These are phyloP conservation scores for Australoheros facetus DNA, from an alignment of 2,797 vertebrate genomes.

Conservation along the genomic window DNA sequence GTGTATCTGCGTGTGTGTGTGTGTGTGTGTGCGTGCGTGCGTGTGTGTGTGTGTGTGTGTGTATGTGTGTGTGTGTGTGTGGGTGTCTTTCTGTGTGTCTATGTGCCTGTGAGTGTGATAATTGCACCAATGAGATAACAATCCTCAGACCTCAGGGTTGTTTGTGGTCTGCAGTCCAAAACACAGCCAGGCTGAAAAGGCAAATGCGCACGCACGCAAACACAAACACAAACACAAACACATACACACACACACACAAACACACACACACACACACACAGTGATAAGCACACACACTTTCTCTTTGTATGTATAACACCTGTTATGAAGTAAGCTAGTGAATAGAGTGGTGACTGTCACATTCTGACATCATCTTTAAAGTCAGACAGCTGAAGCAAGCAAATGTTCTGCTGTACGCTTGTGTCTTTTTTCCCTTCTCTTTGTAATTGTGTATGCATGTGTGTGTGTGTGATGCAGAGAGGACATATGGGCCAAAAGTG, in stretches of 20 bases:
- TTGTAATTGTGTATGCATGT: conserved; percentile 23
- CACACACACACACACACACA: neutral
- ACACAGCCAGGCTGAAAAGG: conserved; percentile 50
- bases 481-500: conserved; percentile 63
- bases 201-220: conserved; percentile 30
- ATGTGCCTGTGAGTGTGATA: conserved; percentile 42
- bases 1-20: neutral
- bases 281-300: conserved; percentile 35
- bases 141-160: conserved; percentile 58
- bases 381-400: conserved; percentile 58
- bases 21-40: conserved; percentile 29
- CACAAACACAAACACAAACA: neutral
- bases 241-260: neutral
- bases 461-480: conserved; percentile 20
- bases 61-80: neutral
- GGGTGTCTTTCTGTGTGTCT: conserved; percentile 22
- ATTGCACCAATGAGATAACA: conserved; percentile 72
- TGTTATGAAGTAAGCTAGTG: conserved; percentile 59
- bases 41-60: neutral
- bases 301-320: conserved; percentile 67
- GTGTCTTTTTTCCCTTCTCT: neutral
- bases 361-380: conserved; percentile 57
- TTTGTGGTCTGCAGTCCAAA: conserved; percentile 66
- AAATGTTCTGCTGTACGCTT: conserved; percentile 43
- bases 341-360: conserved; percentile 46